Evolutionary conservation across 2,888 invertebrate genomes (phyloP).

Genomic region (Drosophila kanekoi): DNA sequence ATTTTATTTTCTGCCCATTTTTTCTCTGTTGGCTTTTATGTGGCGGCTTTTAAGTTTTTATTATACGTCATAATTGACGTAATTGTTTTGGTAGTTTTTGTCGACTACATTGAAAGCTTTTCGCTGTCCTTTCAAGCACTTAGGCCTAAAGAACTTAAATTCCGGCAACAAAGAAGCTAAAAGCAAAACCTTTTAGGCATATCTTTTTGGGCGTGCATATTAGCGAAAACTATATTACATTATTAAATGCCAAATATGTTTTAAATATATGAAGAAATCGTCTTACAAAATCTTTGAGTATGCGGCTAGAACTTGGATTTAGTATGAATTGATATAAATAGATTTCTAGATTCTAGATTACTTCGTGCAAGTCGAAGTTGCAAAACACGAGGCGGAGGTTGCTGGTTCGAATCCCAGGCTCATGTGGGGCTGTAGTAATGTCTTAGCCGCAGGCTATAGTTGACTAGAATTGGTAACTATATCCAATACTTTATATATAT

Average conservation of each 20-base stretch:
- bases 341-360: too few relatives aligned
- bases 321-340: too few relatives aligned
- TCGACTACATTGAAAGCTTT: conserved; percentile 60
- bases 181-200: neutral
- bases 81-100: conserved; percentile 75
- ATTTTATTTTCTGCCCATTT: conserved; percentile 44
- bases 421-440: too few relatives aligned
- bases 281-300: neutral
- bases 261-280: too few relatives aligned
- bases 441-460: too few relatives aligned
- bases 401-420: too few relatives aligned
- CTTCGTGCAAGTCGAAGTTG: too few relatives aligned
- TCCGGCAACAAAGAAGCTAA: neutral
- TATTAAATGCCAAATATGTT: too few relatives aligned
- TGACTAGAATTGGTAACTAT: too few relatives aligned
- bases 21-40: conserved; percentile 38
- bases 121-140: conserved; percentile 55
- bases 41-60: conserved; percentile 71
- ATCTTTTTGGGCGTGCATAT: neutral
- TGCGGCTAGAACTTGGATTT: neutral
- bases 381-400: too few relatives aligned
- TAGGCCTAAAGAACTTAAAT: conserved; percentile 29
- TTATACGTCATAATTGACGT: conserved; percentile 68
- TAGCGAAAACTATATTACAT: neutral
- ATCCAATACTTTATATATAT: too few relatives aligned